These are phyloP conservation scores for Eupsilia transversa DNA, from an alignment of 2,888 invertebrate species.

Conservation along the genomic window DNA sequence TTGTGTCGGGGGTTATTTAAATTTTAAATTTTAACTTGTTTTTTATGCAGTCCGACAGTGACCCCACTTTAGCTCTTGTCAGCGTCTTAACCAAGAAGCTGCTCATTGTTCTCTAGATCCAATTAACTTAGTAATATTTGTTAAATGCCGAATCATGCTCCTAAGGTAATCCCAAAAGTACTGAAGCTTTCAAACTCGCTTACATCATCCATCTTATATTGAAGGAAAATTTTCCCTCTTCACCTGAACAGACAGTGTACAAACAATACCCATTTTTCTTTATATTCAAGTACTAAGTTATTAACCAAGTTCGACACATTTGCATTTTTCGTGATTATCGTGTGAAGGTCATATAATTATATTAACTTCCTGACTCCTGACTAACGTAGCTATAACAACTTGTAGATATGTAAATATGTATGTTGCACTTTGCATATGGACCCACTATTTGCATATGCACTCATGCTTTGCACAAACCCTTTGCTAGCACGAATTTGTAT, in stretches of 20 bases:
- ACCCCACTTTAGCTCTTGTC: too few relatives aligned
- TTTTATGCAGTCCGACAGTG: too few relatives aligned
- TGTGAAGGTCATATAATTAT: not conserved
- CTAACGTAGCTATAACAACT: not conserved
- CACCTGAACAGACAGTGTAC: not conserved
- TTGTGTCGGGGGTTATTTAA: too few relatives aligned
- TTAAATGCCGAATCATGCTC: conserved; percentile 28
- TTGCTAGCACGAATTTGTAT: not conserved
- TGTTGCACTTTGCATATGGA: not conserved
- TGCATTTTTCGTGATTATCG: not conserved
- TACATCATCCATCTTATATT: conserved; percentile 29
- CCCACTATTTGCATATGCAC: not conserved
- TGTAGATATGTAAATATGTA: not conserved
- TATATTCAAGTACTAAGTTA: not conserved
- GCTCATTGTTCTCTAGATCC: not conserved
- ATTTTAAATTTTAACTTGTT: too few relatives aligned
- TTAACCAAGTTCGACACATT: not conserved
- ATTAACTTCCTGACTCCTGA: not conserved
- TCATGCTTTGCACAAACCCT: too few relatives aligned
- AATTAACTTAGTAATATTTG: conserved; percentile 26
- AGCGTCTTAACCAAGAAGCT: not conserved
- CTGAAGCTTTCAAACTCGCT: conserved; percentile 30
- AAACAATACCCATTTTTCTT: not conserved
- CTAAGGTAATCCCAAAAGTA: conserved; percentile 30
- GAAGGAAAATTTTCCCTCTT: not conserved